Percentiles rank a stretch among this genome's conserved stretches.
phyloP scores from a whole-genome alignment of 1,140 invertebrate species.

The Drosophila kanapiae region DNA sequence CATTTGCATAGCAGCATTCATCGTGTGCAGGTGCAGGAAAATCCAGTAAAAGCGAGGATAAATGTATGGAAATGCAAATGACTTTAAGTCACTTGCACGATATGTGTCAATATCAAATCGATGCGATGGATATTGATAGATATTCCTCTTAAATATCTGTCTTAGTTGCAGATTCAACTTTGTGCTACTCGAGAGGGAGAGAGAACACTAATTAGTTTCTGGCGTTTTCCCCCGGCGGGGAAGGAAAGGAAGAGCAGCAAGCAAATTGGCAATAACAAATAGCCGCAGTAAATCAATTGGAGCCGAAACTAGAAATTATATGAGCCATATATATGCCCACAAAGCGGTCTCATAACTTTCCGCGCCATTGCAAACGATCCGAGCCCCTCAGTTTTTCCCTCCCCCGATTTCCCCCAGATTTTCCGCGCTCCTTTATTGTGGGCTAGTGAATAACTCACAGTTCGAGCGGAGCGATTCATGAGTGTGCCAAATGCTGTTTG shows the following conservation, averaged over 20 bases:
- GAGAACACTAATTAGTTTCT: constrained; percentile 37
- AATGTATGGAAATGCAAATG: constrained; percentile 29
- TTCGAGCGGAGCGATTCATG: constrained; percentile 56
- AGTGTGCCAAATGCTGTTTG: constrained; percentile 62
- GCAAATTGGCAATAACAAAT: constrained; percentile 37
- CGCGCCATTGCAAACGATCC: constrained; percentile 48
- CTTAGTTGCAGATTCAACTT: neutral
- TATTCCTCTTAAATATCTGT: neutral
- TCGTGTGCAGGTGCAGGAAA: constrained; percentile 27
- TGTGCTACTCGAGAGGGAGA: neutral
- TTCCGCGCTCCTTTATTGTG: neutral
- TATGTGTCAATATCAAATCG: constrained; percentile 16
- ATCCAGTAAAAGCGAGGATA: constrained; percentile 5
- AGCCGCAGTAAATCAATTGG: constrained; percentile 65
- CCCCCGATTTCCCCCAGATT: neutral
- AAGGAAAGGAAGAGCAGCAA: constrained; percentile 3
- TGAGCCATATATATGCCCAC: constrained; percentile 66
- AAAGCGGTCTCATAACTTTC: constrained; percentile 71
- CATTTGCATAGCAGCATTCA: constrained; percentile 39
- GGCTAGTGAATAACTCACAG: constrained; percentile 44
- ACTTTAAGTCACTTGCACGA: constrained; percentile 2
- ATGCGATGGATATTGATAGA: constrained; percentile 24
- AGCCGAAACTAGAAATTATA: constrained; percentile 65
- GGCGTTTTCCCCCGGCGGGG: neutral
- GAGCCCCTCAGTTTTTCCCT: constrained; percentile 9